Evolutionary conservation across 2,888 invertebrate genomes (phyloP), one percentile per base, ranked within the genome.

Genomic region (Anagyrus pseudococci): DNA sequence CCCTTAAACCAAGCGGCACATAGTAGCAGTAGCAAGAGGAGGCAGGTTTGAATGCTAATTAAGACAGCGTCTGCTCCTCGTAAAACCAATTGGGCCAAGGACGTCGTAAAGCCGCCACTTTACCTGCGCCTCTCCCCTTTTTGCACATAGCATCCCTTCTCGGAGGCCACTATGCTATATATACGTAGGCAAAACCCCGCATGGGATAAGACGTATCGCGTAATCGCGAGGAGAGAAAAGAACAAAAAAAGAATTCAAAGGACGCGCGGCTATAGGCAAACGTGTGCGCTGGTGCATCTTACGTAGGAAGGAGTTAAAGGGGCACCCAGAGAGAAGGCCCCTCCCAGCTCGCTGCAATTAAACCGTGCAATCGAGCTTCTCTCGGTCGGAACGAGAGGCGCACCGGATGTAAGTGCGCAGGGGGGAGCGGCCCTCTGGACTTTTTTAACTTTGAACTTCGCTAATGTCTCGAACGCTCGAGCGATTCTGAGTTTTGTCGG

Each of bases 71-170:
- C 7, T 37, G 23, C 17, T 23, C n/a, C 54, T 54, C 54, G 44
- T 44, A 54, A 54, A 54, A 25, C 29, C 29, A 54, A 54, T 54
- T 54, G 43, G 54, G 43, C 44, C 41, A 41, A 6, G 43, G 33
- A 15, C 33, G 33, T 37, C 3, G 26, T 29, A 44, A 44, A 44
- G 7, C 20, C 15, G 44, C 19, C 20, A 44, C 20, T 44, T 44
- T 44, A 13, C 22, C 17, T 22, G 2, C 19, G 10, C 2, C 13
- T 22, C 19, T 20, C 17, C 1, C 17, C 7, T 17, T 8, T 6
- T 43, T 43, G 43, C n/a, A 10, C 29, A 4, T 10, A 7, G 29
- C 10, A 10, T 29, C 6, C 29, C 29, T 29, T 7, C 29, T 10
- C 10, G 29, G 4, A 29, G 10, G 4, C 6, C 29, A 29, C 29